Percentiles rank a stretch among this genome's conserved stretches.
Evolutionary conservation across 2,113 vertebrate species (phyloP).

Genomic region (Sinocyclocheilus maitianheensis): DNA sequence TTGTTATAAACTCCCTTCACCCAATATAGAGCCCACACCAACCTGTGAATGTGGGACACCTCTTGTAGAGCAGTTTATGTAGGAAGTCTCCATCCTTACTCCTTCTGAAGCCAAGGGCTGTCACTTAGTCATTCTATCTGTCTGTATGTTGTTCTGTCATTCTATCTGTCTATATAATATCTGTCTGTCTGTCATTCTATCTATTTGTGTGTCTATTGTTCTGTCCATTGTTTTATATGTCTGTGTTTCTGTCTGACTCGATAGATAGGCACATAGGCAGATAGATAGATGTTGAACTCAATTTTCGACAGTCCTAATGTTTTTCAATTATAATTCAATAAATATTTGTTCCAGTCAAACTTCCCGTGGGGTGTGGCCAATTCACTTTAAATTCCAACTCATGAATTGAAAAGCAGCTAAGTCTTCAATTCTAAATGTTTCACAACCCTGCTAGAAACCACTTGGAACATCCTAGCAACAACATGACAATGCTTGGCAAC

Average conservation of each 20-base stretch:
- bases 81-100: conserved; percentile 69
- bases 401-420: not conserved
- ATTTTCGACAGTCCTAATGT: not conserved
- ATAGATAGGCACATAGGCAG: no score
- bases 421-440: not conserved
- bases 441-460: not conserved
- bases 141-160: not conserved
- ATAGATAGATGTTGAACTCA: no score
- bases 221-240: not conserved
- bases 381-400: not conserved
- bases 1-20: not conserved
- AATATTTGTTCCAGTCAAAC: not conserved
- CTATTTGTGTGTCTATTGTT: not conserved
- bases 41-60: conserved; percentile 71
- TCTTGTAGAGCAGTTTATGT: conserved; percentile 67
- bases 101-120: conserved; percentile 70
- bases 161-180: no score
- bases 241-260: not conserved
- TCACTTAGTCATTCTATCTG: no score
- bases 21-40: not conserved
- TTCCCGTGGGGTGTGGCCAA: not conserved
- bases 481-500: not conserved
- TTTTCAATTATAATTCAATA: no score
- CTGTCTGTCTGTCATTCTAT: not conserved
- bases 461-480: not conserved